A percentile compares a stretch with the other conserved stretches of the same genome.
phyloP scores from a whole-genome alignment of 35 echinoderm and acorn worm species.

The Ophiothrix spiculata region DNA sequence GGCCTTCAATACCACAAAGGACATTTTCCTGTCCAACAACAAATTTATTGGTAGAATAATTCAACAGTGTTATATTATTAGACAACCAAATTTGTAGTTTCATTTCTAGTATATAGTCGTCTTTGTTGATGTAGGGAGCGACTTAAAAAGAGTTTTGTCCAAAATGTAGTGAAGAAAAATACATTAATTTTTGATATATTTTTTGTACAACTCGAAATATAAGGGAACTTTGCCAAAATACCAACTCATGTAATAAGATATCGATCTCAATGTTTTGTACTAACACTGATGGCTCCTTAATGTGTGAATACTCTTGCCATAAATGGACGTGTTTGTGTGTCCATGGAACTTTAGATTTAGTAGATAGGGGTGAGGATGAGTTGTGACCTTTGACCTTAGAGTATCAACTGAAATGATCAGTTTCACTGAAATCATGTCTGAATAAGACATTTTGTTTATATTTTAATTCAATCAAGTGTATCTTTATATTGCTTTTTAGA shows the following conservation, averaged over 20 bases:
- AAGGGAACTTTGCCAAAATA: slow-evolving; percentile 1
- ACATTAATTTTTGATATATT: slow-evolving; percentile 6
- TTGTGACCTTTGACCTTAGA: not conserved
- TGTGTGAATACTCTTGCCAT: not conserved
- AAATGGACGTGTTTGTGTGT: not conserved
- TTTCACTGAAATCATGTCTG: not conserved
- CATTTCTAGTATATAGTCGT: not conserved
- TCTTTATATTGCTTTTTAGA: slow-evolving; percentile 14
- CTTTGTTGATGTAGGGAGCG: not conserved
- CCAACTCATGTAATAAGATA: not conserved
- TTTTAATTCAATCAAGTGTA: slow-evolving; percentile 8
- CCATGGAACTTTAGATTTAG: not conserved
- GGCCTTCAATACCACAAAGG: no score
- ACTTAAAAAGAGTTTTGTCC: not conserved
- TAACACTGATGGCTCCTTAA: not conserved
- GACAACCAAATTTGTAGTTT: not conserved
- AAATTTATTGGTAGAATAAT: not conserved
- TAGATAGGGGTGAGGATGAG: not conserved
- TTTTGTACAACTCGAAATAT: slow-evolving; percentile 8
- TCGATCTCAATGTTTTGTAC: not conserved
- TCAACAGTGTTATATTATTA: not conserved
- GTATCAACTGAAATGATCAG: slow-evolving; percentile 1
- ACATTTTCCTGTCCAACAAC: no score
- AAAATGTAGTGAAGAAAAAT: not conserved
- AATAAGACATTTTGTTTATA: not conserved